Evolutionary conservation across 1,140 invertebrate species (phyloP), one percentile per base, ranked within the genome.

Genomic region (Temnothorax curvispinosus): DNA sequence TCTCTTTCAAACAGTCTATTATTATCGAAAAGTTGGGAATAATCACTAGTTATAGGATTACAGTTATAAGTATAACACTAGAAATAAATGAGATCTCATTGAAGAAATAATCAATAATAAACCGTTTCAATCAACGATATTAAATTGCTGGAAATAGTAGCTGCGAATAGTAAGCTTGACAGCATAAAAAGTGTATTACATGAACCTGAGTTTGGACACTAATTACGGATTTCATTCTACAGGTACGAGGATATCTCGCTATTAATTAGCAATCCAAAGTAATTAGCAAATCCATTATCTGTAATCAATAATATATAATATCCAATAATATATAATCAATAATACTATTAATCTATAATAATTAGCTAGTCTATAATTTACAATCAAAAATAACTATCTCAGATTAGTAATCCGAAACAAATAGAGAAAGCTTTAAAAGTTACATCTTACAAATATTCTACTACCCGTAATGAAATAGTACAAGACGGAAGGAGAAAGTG

Each of bases 301-400:
- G n/a, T 69, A 69, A 69, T 69, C 65, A 69, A 69, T 69, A 69
- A 15, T 47, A 69, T 69, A 69, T 69, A 69, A 47, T 47, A 69
- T 69, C 18, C 65, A 69, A 69, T 69, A 50, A 47, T 69, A 27
- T 50, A 15, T 50, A 69, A 69, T 50, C 65, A 50, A 69, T 69
- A 69, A 69, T 69, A 38, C 27, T 27, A 50, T 69, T 50, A 69
- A 50, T 50, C 65, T 32, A 50, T 47, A 67, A 67, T 67, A 67
- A 67, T 67, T 67, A 67, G 38, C 8, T 21, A 11, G 64, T 8
- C 18, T 67, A 21, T 69, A 69, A 69, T 50, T n/a, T 69, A 32
- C 13, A 50, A 32, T 47, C 11, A 69, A 50, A 69, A 69, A 69
- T 32, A 69, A 27, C 2, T 32, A 69, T 27, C 21, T 47, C 2